Evolutionary conservation across 2,888 invertebrate species (phyloP), one percentile per base, ranked within the genome.

Genomic region (Aquatica leii): DNA sequence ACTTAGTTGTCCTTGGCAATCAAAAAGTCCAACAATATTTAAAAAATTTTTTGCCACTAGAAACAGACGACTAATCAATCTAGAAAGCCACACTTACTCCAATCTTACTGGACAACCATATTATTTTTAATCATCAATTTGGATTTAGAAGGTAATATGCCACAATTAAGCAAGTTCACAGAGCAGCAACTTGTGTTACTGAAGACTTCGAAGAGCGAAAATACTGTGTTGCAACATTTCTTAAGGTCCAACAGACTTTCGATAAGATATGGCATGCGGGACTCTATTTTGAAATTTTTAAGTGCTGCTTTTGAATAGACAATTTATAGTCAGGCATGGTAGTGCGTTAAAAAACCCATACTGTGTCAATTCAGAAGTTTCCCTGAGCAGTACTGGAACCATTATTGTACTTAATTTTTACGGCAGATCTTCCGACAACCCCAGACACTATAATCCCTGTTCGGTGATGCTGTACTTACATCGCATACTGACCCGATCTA

Each of bases 301-400:
- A 12, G 2, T 11, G 2, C 6, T 4, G 4, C 24, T 37, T 12
- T 37, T 11, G 37, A 37, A 37, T 12, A 37, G 37, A 37, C 37
- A n/a, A 12, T 24, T 24, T n/a, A n/a, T n/a, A n/a, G n/a, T n/a
- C n/a, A n/a, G n/a, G n/a, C 24, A 24, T 24, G 24, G 24, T 6
- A 24, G 24, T 6, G 37, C 4, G 37, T 12, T 24, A 24, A 37
- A 3, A 37, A 37, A 37, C 37, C 37, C 37, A 37, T 37, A 37
- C 37, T 11, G 2, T 18, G 43, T 55, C 43, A 43, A 41, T 21
- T 55, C 55, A 15, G 24, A 41, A 17, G 21, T 55, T 24, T 14
- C 41, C 12, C 43, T 41, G 43, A 41, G 43, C 21, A 55, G 43
- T 55, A 58, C 57, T 5, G 24, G 24, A n/a, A n/a, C n/a, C n/a